Percentiles rank a stretch among this genome's conserved stretches.
Conservation (phyloP, 2,797 vertebrate genomes). For the Sebastes hubbsi region DNA sequence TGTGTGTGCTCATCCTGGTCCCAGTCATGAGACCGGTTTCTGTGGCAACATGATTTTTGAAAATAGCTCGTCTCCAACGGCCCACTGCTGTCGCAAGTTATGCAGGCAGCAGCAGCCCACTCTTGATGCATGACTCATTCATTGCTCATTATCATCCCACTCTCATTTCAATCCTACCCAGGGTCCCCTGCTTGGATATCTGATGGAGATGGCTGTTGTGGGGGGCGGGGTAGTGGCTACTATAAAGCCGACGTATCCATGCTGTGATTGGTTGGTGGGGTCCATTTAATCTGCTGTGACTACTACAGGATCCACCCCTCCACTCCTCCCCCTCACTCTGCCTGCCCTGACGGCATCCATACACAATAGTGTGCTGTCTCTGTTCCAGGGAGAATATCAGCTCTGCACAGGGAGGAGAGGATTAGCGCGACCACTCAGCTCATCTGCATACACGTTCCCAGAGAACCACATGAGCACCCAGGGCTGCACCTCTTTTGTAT, state of each 20-base stretch:
- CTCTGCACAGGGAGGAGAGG: slow-evolving; percentile 84
- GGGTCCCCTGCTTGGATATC: slow-evolving; percentile 65
- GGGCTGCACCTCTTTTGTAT: slow-evolving; percentile 65
- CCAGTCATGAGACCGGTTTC: slow-evolving; percentile 54
- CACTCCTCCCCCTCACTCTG: slow-evolving; percentile 73
- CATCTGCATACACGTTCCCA: slow-evolving; percentile 83
- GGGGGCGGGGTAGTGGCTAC: slow-evolving; percentile 73
- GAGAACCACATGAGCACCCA: slow-evolving; percentile 72
- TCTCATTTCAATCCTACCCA: slow-evolving; percentile 65
- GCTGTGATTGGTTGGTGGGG: slow-evolving; percentile 87
- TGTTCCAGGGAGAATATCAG: slow-evolving; percentile 88
- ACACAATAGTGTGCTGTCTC: slow-evolving; percentile 81
- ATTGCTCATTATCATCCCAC: slow-evolving; percentile 83
- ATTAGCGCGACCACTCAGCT: slow-evolving; percentile 81
- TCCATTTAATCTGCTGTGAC: slow-evolving; percentile 85
- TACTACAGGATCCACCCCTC: slow-evolving; percentile 77
- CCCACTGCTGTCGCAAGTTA: slow-evolving; percentile 64
- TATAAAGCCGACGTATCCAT: slow-evolving; percentile 56
- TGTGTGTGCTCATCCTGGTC: slow-evolving; percentile 36
- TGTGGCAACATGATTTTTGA: slow-evolving; percentile 74
- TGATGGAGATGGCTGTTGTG: slow-evolving; percentile 68
- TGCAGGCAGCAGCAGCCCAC: slow-evolving; percentile 65
- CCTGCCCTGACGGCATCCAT: slow-evolving; percentile 80
- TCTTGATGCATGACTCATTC: slow-evolving; percentile 83
- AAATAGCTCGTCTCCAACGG: slow-evolving; percentile 72